These are phyloP conservation scores for Marronus borbonicus DNA, from an alignment of 2,888 invertebrate species.

Conservation along the genomic window DNA sequence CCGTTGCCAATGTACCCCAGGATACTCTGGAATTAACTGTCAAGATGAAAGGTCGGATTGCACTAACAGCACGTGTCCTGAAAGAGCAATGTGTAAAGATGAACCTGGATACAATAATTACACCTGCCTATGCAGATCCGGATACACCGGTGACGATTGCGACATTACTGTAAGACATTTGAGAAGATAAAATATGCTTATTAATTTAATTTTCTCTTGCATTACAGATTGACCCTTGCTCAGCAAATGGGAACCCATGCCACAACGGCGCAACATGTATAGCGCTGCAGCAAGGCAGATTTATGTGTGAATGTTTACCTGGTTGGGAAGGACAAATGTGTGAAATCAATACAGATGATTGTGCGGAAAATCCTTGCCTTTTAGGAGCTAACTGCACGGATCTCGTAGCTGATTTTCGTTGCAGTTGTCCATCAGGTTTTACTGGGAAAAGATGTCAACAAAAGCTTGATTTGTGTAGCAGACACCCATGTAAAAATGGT, in stretches of 20 bases:
- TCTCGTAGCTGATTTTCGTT: constrained; percentile 93
- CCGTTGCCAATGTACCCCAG: constrained; percentile 88
- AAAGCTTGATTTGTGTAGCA: constrained; percentile 93
- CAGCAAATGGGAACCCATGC: constrained; percentile 92
- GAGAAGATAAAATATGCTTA: background rate
- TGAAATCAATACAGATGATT: constrained; percentile 94
- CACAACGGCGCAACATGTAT: constrained; percentile 91
- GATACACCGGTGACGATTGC: constrained; percentile 94
- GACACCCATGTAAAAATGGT: constrained; percentile 93
- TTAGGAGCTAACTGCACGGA: constrained; percentile 95
- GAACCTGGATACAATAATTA: constrained; percentile 91
- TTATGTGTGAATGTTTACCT: constrained; percentile 94
- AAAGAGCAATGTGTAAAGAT: constrained; percentile 97
- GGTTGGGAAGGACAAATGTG: constrained; percentile 99
- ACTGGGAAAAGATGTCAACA: constrained; percentile 96
- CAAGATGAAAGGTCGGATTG: constrained; percentile 95
- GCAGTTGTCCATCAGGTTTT: constrained; percentile 94
- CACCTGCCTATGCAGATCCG: constrained; percentile 94
- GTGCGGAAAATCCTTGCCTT: constrained; percentile 92
- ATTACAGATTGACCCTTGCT: constrained; percentile 88
- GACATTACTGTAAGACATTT: constrained; percentile 82
- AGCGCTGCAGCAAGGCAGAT: constrained; percentile 92
- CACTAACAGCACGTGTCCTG: constrained; percentile 91
- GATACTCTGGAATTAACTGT: constrained; percentile 94
- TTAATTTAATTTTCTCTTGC: constrained; percentile 39